phyloP scores from a whole-genome alignment of 1,140 invertebrate species.

The Eufriesea mexicana region DNA sequence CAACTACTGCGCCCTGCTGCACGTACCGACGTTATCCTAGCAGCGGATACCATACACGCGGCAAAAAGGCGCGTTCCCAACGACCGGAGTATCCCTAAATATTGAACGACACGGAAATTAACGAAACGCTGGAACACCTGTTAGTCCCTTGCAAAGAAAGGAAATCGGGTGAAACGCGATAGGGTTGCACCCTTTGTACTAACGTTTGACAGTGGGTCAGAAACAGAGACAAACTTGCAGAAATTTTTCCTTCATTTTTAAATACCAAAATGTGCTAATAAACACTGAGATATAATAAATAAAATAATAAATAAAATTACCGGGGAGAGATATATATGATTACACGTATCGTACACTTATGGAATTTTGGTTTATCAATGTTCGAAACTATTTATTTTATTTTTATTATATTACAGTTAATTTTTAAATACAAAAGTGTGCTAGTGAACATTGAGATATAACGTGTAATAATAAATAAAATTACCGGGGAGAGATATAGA shows the following conservation, averaged over 20 bases:
- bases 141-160: background rate
- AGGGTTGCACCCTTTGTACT: background rate
- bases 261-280: too few species aligned
- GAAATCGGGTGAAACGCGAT: background rate
- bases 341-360: too few species aligned
- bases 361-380: background rate
- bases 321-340: too few species aligned
- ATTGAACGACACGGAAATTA: background rate
- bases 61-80: constrained; percentile 3
- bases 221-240: background rate
- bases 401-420: too few species aligned
- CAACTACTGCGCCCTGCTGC: constrained; percentile 21
- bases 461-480: too few species aligned
- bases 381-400: background rate
- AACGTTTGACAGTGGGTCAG: background rate
- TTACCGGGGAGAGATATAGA: too few species aligned
- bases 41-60: background rate
- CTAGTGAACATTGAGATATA: too few species aligned
- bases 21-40: constrained; percentile 26
- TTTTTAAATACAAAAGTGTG: too few species aligned
- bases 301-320: too few species aligned
- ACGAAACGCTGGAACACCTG: background rate
- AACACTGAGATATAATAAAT: too few species aligned
- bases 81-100: background rate
- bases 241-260: too few species aligned